Percentiles rank a stretch among this genome's conserved stretches.
Conservation (phyloP, 2,113 vertebrate genomes). For the Chamaetylas fuelleborni region DNA sequence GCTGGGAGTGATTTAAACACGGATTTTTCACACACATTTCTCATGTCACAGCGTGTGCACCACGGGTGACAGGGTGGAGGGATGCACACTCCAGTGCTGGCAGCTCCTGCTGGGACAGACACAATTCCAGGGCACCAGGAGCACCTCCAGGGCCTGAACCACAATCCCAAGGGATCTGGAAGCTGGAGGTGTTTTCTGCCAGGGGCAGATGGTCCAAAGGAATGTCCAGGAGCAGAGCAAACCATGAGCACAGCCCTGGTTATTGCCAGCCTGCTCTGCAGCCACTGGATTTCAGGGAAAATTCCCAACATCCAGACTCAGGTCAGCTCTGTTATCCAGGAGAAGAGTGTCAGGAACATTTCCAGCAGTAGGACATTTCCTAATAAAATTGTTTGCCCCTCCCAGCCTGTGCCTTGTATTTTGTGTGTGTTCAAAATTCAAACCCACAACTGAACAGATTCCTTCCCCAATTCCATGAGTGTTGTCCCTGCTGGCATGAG, state of each 20-base stretch:
- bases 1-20: background rate
- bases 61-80: fast-evolving
- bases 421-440: background rate
- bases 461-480: background rate
- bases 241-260: fast-evolving
- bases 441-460: background rate
- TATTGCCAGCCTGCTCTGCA: background rate
- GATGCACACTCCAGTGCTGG: fast-evolving
- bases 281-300: fast-evolving
- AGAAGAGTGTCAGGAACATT: background rate
- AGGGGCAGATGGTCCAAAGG: background rate
- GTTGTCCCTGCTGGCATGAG: background rate
- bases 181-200: fast-evolving
- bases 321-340: background rate
- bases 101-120: background rate
- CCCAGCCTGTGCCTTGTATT: background rate
- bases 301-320: background rate
- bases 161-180: background rate
- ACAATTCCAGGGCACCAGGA: fast-evolving
- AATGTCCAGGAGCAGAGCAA: background rate
- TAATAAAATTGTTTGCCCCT: background rate
- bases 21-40: background rate
- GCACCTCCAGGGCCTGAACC: fast-evolving
- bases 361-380: background rate
- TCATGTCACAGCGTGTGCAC: fast-evolving